Conservation (phyloP, 2,888 invertebrate species). For the Empis stercorea region DNA sequence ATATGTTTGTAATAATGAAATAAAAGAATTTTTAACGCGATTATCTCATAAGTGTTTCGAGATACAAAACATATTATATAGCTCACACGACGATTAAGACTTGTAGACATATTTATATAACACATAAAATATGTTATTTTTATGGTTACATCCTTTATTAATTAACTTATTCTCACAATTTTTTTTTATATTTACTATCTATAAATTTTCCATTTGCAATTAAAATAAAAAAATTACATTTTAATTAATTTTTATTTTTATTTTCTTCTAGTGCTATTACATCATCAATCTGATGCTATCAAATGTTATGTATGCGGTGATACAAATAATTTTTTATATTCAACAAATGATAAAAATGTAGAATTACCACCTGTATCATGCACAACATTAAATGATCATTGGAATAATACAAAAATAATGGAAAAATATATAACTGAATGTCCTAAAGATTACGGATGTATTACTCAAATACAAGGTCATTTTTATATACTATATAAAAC, state of each 20-base stretch:
- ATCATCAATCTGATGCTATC: conserved; percentile 3
- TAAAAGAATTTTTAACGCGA: too few species aligned
- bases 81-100: too few species aligned
- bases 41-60: too few species aligned
- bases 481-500: too few species aligned
- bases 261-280: neutral
- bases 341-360: neutral
- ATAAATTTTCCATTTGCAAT: neutral
- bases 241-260: neutral
- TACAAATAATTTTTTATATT: neutral
- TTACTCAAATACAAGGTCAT: conserved; percentile 12
- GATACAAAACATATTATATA: too few species aligned
- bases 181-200: too few species aligned
- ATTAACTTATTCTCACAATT: too few species aligned
- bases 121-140: too few species aligned
- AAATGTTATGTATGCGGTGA: conserved; percentile 13
- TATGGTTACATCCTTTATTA: too few species aligned
- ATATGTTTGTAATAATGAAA: too few species aligned
- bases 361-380: neutral
- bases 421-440: conserved; percentile 10
- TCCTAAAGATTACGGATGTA: conserved; percentile 10
- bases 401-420: neutral
- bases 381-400: neutral
- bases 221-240: neutral
- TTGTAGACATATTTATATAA: too few species aligned